These are phyloP conservation scores for Cossypha caffra DNA, from an alignment of 2,797 vertebrate genomes.

Conservation along the genomic window DNA sequence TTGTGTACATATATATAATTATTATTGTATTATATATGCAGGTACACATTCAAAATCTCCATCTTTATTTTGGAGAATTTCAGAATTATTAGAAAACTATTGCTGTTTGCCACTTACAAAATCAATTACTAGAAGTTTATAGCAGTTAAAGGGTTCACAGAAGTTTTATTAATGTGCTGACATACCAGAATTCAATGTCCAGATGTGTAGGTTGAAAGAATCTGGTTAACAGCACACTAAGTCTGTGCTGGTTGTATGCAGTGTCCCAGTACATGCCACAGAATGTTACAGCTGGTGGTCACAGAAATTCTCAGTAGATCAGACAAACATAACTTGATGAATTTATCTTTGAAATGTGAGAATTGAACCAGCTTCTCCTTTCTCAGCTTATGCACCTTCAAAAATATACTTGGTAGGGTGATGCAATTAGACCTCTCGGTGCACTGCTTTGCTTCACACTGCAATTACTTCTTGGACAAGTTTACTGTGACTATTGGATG, in stretches of 20 bases:
- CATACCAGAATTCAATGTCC: background rate
- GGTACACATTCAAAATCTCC: background rate
- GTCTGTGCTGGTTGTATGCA: background rate
- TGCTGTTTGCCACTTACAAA: background rate
- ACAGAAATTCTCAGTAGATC: background rate
- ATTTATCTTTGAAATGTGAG: background rate
- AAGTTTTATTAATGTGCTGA: background rate
- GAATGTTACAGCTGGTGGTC: background rate
- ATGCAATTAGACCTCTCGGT: background rate
- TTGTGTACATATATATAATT: background rate
- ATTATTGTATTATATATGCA: background rate
- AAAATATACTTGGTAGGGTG: background rate
- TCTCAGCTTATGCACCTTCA: background rate
- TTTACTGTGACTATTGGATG: background rate
- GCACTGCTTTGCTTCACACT: background rate
- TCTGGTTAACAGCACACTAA: background rate
- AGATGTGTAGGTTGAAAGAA: background rate
- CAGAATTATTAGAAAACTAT: background rate
- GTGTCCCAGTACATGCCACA: background rate
- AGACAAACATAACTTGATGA: background rate
- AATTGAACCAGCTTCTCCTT: background rate
- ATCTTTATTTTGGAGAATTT: background rate
- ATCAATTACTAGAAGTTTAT: background rate
- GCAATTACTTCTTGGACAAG: background rate
- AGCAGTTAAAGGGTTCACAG: background rate